These are phyloP conservation scores for Ceyx margarethae DNA, from an alignment of 2,113 vertebrate genomes.

Conservation along the genomic window DNA sequence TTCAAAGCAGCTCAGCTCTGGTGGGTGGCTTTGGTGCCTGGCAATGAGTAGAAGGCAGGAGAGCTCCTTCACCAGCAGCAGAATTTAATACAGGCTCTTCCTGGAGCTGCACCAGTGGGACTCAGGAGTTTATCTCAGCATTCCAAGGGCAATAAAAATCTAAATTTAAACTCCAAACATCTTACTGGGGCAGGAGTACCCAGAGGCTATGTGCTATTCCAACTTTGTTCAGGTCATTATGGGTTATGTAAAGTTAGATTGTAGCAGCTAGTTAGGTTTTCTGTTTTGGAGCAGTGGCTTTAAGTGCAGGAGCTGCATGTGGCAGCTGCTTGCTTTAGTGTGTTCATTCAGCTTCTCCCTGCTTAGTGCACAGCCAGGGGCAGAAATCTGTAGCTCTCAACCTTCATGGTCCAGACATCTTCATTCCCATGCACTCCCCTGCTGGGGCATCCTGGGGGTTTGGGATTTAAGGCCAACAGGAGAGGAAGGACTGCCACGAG, in stretches of 20 bases:
- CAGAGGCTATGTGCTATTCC: slow-evolving; percentile 11
- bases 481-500: background rate
- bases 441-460: background rate
- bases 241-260: slow-evolving; percentile 18
- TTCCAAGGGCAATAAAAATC: slow-evolving; percentile 65
- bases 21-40: slow-evolving; percentile 30
- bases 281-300: background rate
- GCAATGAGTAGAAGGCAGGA: slow-evolving; percentile 48
- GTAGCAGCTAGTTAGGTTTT: background rate
- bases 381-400: background rate
- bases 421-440: background rate
- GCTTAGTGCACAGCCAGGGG: background rate
- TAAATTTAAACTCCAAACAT: slow-evolving; percentile 54
- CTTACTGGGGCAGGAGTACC: background rate
- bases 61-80: background rate
- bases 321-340: background rate
- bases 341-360: background rate
- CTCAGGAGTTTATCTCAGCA: slow-evolving; percentile 40
- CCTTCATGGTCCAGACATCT: background rate
- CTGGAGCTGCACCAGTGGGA: slow-evolving; percentile 34
- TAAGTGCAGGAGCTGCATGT: background rate
- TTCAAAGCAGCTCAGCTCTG: slow-evolving; percentile 34
- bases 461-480: background rate
- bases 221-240: slow-evolving; percentile 54
- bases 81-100: slow-evolving; percentile 63